Conservation (phyloP, 1,140 invertebrate species). For the Drosophila fuyamai region DNA sequence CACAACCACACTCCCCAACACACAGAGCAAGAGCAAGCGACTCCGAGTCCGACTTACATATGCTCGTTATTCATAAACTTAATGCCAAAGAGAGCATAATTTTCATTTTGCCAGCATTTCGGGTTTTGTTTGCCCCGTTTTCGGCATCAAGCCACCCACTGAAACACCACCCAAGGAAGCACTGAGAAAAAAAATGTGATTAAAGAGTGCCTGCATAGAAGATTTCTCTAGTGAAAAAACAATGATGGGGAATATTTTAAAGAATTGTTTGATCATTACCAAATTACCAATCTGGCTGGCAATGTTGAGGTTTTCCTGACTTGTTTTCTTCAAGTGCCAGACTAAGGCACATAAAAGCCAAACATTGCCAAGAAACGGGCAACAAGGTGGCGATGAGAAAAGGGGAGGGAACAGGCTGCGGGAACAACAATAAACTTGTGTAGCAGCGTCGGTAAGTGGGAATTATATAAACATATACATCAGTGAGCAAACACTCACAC, state of each 20-base stretch:
- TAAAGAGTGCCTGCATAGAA: no score
- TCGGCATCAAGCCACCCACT: conserved; percentile 8
- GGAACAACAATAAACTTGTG: conserved; percentile 70
- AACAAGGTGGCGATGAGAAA: conserved; percentile 20
- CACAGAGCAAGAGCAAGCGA: conserved; percentile 12
- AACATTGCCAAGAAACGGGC: conserved; percentile 56
- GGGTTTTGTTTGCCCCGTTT: conserved; percentile 62
- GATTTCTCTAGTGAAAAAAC: no score
- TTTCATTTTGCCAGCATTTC: conserved; percentile 71
- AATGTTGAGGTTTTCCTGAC: no score
- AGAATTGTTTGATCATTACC: no score
- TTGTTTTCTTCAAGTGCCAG: not conserved
- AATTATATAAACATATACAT: conserved; percentile 82
- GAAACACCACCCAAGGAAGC: not conserved
- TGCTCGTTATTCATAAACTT: conserved; percentile 81
- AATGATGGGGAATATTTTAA: no score
- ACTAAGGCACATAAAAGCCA: conserved; percentile 64
- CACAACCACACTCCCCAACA: conserved; percentile 1
- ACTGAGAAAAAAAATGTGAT: not conserved
- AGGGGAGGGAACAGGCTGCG: conserved; percentile 8
- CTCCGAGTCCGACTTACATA: conserved; percentile 55
- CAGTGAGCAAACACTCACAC: conserved; percentile 49
- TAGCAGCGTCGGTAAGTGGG: conserved; percentile 68
- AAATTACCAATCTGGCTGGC: no score
- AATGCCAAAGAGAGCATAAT: conserved; percentile 82